Base-by-base conservation (phyloP, 2,797 vertebrate genomes). In the Toxotes lorentzi region DNA sequence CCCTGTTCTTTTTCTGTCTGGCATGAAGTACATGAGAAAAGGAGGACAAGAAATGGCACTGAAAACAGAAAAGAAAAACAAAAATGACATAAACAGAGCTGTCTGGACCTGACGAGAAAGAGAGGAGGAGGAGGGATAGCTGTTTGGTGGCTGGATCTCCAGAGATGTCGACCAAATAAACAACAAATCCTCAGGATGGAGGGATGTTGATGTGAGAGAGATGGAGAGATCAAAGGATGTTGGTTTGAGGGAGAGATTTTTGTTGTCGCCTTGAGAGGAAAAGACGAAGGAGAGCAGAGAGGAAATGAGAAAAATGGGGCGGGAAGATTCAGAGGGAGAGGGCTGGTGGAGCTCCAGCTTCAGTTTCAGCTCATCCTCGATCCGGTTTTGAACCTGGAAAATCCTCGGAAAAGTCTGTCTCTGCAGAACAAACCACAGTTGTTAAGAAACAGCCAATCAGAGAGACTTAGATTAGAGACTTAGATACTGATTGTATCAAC, bases 101-200 rank as follows among this genome's bases (percentile, higher is more conserved):
- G 62, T 41, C 30, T 47, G 43, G 43, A 70, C 16, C 3, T 30
- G 43, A 59, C 7, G 51, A 75, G 48, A 41, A 35, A 34, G 19
- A 64, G 47, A 51, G 56, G 1, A 50, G 16, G 23, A 64, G 63
- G 35, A 17, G 0, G 19, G 14, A 40, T 51, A 8, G 45, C 32
- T 70, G 66, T 73, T 76, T 59, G 81, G 73, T 81, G 11, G 41
- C 47, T 24, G 40, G 24, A 53, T 75, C 88, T 73, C 76, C 0
- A 4, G 79, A 85, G 84, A 86, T 9, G n/a, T 16, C 48, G 5
- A 69, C 16, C 80, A 84, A 82, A 86, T 77, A 80, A 88, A 84
- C 59, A 87, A 58, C 58, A 54, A 64, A 63, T 82, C 50, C 76
- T 79, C 40, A 4, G 76, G 76, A 85, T 62, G 74, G n/a, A 81